phyloP scores from a whole-genome alignment of 2,797 vertebrate genomes.

The Pantherophis vulpinus region DNA sequence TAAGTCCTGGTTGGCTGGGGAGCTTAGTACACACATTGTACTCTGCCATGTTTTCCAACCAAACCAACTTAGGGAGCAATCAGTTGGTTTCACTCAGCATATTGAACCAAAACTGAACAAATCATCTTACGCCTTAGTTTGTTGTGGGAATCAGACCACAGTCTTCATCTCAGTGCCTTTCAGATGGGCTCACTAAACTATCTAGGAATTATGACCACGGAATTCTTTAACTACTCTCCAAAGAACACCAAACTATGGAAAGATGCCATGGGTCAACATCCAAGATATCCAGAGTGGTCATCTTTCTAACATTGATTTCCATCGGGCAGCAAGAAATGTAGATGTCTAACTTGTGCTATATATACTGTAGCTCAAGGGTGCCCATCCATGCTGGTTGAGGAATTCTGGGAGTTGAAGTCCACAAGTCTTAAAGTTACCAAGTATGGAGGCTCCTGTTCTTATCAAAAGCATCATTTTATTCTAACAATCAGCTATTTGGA shows the following conservation, averaged over 20 bases:
- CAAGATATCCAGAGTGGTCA: neutral
- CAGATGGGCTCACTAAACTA: neutral
- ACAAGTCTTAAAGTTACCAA: neutral
- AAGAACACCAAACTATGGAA: neutral
- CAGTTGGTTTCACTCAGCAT: neutral
- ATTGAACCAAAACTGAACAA: neutral
- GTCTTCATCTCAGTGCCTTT: neutral
- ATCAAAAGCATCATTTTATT: neutral
- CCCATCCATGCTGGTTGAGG: neutral
- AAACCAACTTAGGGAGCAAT: neutral
- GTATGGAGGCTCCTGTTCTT: neutral
- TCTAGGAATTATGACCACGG: neutral
- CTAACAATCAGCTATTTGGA: neutral
- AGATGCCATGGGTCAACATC: neutral
- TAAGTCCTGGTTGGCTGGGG: neutral
- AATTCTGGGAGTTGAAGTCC: neutral
- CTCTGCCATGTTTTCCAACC: neutral
- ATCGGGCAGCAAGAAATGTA: neutral
- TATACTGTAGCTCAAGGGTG: neutral
- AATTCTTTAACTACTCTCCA: neutral
- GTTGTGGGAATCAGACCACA: neutral
- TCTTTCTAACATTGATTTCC: neutral
- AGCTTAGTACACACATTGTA: too few relatives aligned
- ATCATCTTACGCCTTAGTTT: neutral
- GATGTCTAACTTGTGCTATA: neutral